Evolutionary conservation across 2,797 vertebrate genomes (phyloP), one percentile per base, ranked within the genome.

Genomic region (Siniperca undulata): DNA sequence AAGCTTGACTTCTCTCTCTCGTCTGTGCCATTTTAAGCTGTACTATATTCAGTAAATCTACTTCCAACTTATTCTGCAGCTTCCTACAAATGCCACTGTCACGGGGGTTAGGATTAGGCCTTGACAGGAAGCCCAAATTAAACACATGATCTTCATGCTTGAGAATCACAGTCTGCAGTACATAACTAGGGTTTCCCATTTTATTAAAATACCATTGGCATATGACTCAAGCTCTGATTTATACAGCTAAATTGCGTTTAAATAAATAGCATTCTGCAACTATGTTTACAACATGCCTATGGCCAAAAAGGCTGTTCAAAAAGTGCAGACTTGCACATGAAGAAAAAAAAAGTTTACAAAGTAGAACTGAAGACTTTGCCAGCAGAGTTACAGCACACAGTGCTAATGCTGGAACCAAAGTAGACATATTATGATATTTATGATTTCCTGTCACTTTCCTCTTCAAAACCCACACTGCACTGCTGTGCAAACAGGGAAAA

Each of bases 1-100:
- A 74, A 76, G 78, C 88, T 76, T 84, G 88, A 90, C 87, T 91
- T 77, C 71, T 80, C 89, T 78, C 85, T 82, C 77, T 85, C 64
- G 75, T 77, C 61, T 1, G 69, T 88, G 86, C 81, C 86, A 86
- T 70, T 87, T 89, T 91, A 90, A 94, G 89, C 90, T 73, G 84
- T 80, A 84, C 91, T 94, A 91, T 91, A 91, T 92, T 92, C 81
- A 87, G 89, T 78, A 92, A 93, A 92, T 93, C 91, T 90, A 91
- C 88, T 91, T 91, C 75, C 83, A 91, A 90, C 84, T 91, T 91
- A 88, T 92, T 91, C 85, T 87, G 91, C 92, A 69, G 81, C 84
- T 89, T 90, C 74, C 81, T 82, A 83, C 78, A 90, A 87, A 88
- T 89, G 78, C 74, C 82, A 88, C 86, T 86, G 86, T 87, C 90